These are phyloP conservation scores for Elgaria multicarinata DNA, from an alignment of 2,113 vertebrate species.

Conservation along the genomic window DNA sequence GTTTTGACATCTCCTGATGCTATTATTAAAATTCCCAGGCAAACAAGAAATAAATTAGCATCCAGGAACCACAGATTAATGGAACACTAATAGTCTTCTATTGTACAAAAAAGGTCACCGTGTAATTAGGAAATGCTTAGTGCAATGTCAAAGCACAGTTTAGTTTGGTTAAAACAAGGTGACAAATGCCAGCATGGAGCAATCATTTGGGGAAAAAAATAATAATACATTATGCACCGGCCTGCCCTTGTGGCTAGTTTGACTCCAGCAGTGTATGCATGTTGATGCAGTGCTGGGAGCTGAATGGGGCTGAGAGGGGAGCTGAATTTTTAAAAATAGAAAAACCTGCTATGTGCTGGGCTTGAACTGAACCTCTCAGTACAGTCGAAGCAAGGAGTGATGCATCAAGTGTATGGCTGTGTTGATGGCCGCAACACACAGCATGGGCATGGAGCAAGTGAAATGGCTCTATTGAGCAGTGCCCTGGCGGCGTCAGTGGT, in stretches of 20 bases:
- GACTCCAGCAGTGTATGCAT: neutral
- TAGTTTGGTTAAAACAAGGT: neutral
- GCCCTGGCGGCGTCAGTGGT: too few relatives aligned
- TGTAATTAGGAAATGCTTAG: slow-evolving; percentile 12
- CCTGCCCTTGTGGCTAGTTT: neutral
- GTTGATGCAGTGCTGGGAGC: neutral
- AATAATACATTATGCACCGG: neutral
- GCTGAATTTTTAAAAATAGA: slow-evolving; percentile 5
- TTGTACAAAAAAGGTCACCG: neutral
- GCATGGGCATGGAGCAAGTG: neutral
- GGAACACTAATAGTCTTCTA: neutral
- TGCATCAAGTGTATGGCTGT: neutral
- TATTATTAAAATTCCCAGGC: slow-evolving; percentile 34
- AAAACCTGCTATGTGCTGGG: slow-evolving; percentile 20
- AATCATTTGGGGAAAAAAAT: neutral
- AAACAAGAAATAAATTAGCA: slow-evolving; percentile 4
- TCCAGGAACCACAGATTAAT: neutral
- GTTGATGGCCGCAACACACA: neutral
- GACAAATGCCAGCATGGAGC: neutral
- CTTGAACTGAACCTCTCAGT: neutral
- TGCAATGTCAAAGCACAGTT: neutral
- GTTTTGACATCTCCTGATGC: slow-evolving; percentile 11
- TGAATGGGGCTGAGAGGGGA: neutral
- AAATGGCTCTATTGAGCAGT: neutral
- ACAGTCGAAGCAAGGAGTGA: neutral